These are phyloP conservation scores for Actinernus sp. DNA, from an alignment of 92 coral and sea anemone species.

Conservation along the genomic window DNA sequence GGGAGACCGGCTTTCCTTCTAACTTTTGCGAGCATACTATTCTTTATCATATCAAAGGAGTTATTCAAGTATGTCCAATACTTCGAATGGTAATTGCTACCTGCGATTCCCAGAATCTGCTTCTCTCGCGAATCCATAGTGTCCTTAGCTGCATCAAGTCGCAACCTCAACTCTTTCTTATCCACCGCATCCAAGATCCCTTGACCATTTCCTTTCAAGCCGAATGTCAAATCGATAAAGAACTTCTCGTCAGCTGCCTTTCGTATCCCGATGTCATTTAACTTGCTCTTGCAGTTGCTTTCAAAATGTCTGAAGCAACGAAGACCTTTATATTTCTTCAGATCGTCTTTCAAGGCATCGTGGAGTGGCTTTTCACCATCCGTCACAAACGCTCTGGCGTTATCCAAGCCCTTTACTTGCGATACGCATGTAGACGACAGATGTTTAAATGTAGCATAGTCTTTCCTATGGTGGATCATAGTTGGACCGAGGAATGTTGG, in stretches of 20 bases:
- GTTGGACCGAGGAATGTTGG: constrained; percentile 50
- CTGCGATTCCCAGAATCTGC: constrained; percentile 16
- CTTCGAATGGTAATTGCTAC: no score
- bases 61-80: no score
- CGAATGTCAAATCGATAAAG: constrained; percentile 31
- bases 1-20: no score
- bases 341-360: constrained; percentile 18
- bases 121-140: background rate
- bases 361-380: constrained; percentile 41
- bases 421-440: constrained; percentile 20
- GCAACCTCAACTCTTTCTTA: constrained; percentile 20
- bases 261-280: constrained; percentile 23
- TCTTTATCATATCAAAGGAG: no score
- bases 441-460: constrained; percentile 18
- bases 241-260: constrained; percentile 24
- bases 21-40: no score
- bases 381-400: constrained; percentile 24
- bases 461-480: constrained; percentile 32
- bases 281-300: constrained; percentile 28
- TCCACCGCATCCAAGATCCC: constrained; percentile 42
- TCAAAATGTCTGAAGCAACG: constrained; percentile 41
- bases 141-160: constrained; percentile 22
- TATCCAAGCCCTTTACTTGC: constrained; percentile 2
- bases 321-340: constrained; percentile 18
- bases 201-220: constrained; percentile 10